Evolutionary conservation across 2,888 invertebrate species (phyloP).

Genomic region (Dexiosoma caninum): DNA sequence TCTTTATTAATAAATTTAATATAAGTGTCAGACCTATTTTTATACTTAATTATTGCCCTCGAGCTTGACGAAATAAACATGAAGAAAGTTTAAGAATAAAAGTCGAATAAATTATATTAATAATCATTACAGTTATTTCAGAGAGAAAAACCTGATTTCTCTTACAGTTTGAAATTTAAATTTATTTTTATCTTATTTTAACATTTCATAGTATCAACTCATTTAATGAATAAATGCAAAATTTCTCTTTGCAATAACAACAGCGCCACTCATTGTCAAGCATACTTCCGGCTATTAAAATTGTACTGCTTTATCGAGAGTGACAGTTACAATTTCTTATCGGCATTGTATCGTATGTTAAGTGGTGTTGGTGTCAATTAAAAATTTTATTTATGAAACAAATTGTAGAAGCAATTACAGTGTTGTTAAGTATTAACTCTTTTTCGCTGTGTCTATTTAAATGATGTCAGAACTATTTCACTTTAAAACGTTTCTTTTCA

Average conservation of each 20-base stretch:
- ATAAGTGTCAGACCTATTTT: too few species aligned
- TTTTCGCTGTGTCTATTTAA: not conserved
- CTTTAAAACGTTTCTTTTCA: too few species aligned
- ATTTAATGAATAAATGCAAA: not conserved
- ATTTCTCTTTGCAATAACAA: not conserved
- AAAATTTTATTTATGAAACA: not conserved
- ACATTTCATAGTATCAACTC: not conserved
- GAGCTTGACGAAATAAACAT: too few species aligned
- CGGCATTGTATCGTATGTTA: not conserved
- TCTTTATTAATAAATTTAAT: too few species aligned
- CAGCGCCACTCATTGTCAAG: not conserved
- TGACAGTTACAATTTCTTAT: conserved; percentile 19
- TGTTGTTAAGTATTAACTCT: not conserved
- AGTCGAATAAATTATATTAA: too few species aligned
- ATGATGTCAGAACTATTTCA: too few species aligned
- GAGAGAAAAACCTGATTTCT: too few species aligned
- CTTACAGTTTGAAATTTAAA: not conserved
- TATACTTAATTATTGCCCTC: too few species aligned
- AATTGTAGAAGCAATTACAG: not conserved
- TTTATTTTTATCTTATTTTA: not conserved
- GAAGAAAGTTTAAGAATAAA: too few species aligned
- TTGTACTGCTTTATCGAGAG: not conserved
- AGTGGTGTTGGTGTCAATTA: not conserved
- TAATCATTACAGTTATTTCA: too few species aligned
- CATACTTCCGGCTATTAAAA: conserved; percentile 7